phyloP scores from a whole-genome alignment of 2,113 vertebrate genomes.

The Myrmecobius fasciatus region DNA sequence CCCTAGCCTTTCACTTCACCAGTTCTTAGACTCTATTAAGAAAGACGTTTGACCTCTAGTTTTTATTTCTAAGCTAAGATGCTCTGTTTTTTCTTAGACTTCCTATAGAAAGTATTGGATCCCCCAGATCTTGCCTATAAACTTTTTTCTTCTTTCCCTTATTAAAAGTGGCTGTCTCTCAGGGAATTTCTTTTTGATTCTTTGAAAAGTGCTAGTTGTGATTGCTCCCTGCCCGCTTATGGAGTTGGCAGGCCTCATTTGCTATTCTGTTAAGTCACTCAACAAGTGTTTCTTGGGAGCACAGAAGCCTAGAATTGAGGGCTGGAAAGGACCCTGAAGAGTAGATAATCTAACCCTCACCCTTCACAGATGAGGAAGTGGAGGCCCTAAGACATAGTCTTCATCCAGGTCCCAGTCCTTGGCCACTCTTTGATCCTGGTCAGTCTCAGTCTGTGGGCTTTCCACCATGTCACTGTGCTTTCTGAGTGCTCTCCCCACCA shows the following conservation, averaged over 20 bases:
- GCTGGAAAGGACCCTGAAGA: background rate
- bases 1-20: background rate
- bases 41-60: background rate
- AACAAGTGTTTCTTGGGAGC: background rate
- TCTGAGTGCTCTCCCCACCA: slow-evolving; percentile 32
- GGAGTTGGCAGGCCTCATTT: background rate
- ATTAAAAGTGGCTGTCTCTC: background rate
- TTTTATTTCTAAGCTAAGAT: slow-evolving; percentile 27
- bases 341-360: background rate
- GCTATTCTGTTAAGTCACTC: background rate
- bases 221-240: background rate
- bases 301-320: background rate
- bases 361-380: background rate
- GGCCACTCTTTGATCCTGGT: background rate
- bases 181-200: slow-evolving; percentile 34
- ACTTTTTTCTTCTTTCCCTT: slow-evolving; percentile 34
- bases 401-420: background rate
- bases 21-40: slow-evolving; percentile 1
- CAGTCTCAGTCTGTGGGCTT: background rate
- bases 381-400: background rate
- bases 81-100: slow-evolving; percentile 23
- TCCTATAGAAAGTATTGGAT: slow-evolving; percentile 13
- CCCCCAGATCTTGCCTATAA: background rate
- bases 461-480: background rate
- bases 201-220: background rate